These are phyloP conservation scores for Petrophora chlorosata DNA, from an alignment of 2,888 invertebrate species.

Conservation along the genomic window DNA sequence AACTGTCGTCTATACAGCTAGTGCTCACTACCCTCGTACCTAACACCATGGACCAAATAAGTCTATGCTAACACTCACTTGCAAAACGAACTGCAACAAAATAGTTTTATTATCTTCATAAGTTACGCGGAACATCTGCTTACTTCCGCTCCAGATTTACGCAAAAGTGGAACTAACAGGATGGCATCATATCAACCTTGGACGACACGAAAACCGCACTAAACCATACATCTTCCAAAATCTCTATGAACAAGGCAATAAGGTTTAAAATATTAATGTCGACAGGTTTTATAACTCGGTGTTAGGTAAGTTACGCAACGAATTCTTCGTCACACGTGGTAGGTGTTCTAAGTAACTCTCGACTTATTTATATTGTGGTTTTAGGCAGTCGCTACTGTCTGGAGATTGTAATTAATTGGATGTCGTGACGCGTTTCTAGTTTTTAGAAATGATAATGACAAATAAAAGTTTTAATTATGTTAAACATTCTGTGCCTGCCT, in stretches of 20 bases:
- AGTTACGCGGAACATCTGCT: conserved; percentile 22
- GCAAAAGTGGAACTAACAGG: conserved; percentile 65
- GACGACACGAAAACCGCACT: conserved; percentile 4
- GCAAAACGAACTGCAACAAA: conserved; percentile 36
- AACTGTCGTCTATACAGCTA: no score
- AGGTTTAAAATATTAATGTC: conserved; percentile 10
- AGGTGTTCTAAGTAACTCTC: conserved; percentile 34
- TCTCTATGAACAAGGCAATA: not conserved
- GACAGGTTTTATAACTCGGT: not conserved
- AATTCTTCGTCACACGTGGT: conserved; percentile 58
- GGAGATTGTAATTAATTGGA: conserved; percentile 12
- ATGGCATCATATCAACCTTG: conserved; percentile 45
- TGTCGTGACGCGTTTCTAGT: not conserved
- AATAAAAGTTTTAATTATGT: no score
- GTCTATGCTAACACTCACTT: conserved; percentile 15
- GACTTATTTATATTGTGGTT: conserved; percentile 18
- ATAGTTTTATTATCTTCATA: conserved; percentile 40
- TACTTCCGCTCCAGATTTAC: conserved; percentile 63
- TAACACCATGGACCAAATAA: no score
- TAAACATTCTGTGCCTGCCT: no score
- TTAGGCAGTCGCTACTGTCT: conserved; percentile 5
- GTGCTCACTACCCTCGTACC: no score
- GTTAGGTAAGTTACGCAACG: conserved; percentile 45
- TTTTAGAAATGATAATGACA: not conserved
- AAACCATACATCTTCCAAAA: not conserved